Evolutionary conservation across 2,888 invertebrate species (phyloP).

Genomic region (Holacanthella duospinosa): DNA sequence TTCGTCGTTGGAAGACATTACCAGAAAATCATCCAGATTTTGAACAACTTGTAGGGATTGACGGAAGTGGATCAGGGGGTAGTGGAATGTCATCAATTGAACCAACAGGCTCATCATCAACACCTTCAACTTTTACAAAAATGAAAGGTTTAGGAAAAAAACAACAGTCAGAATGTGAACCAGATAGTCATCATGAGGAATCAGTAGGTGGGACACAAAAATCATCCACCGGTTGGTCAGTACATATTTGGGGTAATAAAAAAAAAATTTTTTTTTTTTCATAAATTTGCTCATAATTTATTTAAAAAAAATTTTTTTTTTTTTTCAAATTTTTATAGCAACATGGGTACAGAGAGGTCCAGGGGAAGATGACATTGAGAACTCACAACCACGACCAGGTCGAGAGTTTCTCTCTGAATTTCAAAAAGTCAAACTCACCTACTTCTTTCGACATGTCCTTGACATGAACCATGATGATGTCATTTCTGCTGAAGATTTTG

Average conservation of each 20-base stretch:
- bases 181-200: conserved; percentile 12
- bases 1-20: conserved; percentile 40
- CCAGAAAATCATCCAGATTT: conserved; percentile 35
- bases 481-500: conserved; percentile 59
- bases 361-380: conserved; percentile 48
- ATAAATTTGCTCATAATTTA: not conserved
- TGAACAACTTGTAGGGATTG: conserved; percentile 17
- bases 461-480: conserved; percentile 63
- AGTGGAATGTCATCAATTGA: not conserved
- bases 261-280: not conserved
- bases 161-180: conserved; percentile 14
- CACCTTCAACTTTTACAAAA: conserved; percentile 10
- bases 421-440: conserved; percentile 58
- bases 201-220: conserved; percentile 15
- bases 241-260: conserved; percentile 62
- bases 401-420: conserved; percentile 42
- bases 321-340: conserved; percentile 45
- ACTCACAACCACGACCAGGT: conserved; percentile 32
- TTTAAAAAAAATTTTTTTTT: not conserved
- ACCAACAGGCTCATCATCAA: not conserved
- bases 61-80: not conserved
- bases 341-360: conserved; percentile 62
- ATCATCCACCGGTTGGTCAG: conserved; percentile 57
- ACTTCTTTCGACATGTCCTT: conserved; percentile 59
- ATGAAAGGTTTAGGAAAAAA: conserved; percentile 17